These are phyloP conservation scores for Xiphophorus hellerii DNA, from an alignment of 2,113 vertebrate genomes.

Conservation along the genomic window DNA sequence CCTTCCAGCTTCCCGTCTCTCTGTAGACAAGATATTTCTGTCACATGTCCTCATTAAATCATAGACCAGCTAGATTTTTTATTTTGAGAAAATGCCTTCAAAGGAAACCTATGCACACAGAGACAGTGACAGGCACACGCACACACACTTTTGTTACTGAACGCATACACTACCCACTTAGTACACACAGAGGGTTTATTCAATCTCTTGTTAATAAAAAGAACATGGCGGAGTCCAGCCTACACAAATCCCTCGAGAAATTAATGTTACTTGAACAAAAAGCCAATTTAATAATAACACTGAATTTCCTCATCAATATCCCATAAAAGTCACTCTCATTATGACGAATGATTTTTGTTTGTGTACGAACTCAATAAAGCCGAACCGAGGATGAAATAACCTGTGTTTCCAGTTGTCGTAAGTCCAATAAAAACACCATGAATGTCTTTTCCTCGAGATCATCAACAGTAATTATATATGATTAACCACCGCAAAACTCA, in stretches of 20 bases:
- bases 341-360: constrained; percentile 3
- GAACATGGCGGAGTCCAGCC: constrained; percentile 25
- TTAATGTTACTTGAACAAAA: constrained; percentile 31
- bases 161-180: constrained; percentile 9
- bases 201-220: constrained; percentile 68
- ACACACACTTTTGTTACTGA: constrained; percentile 6
- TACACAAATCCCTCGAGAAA: constrained; percentile 44
- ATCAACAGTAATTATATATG: constrained; percentile 1
- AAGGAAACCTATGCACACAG: constrained; percentile 19
- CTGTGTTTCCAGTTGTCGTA: constrained; percentile 2
- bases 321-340: constrained; percentile 3
- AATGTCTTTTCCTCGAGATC: background rate
- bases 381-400: background rate
- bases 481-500: background rate
- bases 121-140: background rate
- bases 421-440: background rate
- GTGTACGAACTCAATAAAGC: background rate
- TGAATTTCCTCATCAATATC: constrained; percentile 24
- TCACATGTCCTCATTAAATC: constrained; percentile 69
- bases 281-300: constrained; percentile 10
- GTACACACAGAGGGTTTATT: constrained; percentile 25
- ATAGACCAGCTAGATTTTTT: constrained; percentile 41
- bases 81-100: constrained; percentile 56
- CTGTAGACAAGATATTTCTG: constrained; percentile 59
- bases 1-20: constrained; percentile 25